Evolutionary conservation across 2,888 invertebrate genomes (phyloP).

Genomic region (Reticulitermes lucifugus): DNA sequence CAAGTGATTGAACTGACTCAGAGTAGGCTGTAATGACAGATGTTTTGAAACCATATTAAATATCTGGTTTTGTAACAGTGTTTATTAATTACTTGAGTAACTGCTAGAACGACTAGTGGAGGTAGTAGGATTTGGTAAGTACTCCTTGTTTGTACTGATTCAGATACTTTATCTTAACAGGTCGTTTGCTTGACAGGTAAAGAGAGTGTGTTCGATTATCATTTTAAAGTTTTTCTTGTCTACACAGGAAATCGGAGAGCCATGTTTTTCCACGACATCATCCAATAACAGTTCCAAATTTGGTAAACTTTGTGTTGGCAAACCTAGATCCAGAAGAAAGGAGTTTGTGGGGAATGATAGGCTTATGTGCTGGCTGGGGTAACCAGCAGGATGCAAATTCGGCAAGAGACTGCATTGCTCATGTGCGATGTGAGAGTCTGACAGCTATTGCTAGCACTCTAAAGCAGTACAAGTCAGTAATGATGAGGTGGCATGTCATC

Average conservation of each 20-base stretch:
- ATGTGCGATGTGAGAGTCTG: conserved; percentile 41
- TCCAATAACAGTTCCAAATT: conserved; percentile 74
- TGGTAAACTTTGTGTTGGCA: conserved; percentile 79
- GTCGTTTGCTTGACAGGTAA: too few species aligned
- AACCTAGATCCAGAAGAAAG: conserved; percentile 67
- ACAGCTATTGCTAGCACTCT: conserved; percentile 34
- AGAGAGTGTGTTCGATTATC: background rate
- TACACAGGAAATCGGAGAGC: conserved; percentile 76
- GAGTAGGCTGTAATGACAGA: too few species aligned
- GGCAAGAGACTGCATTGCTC: conserved; percentile 44
- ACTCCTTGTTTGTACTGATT: too few species aligned
- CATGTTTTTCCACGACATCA: conserved; percentile 73
- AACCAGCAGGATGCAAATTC: background rate
- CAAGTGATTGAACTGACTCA: too few species aligned
- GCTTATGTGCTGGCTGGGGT: conserved; percentile 46
- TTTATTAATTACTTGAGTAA: too few species aligned
- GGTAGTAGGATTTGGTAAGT: too few species aligned
- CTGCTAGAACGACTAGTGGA: too few species aligned
- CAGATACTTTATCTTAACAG: too few species aligned
- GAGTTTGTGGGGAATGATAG: conserved; percentile 38
- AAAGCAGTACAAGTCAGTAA: conserved; percentile 19
- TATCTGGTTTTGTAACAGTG: too few species aligned
- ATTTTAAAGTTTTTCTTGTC: conserved; percentile 48
- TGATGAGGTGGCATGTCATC: conserved; percentile 9
- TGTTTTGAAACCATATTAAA: too few species aligned